Evolutionary conservation across 2,797 vertebrate genomes (phyloP).

Genomic region (Megalops cyprinoides): DNA sequence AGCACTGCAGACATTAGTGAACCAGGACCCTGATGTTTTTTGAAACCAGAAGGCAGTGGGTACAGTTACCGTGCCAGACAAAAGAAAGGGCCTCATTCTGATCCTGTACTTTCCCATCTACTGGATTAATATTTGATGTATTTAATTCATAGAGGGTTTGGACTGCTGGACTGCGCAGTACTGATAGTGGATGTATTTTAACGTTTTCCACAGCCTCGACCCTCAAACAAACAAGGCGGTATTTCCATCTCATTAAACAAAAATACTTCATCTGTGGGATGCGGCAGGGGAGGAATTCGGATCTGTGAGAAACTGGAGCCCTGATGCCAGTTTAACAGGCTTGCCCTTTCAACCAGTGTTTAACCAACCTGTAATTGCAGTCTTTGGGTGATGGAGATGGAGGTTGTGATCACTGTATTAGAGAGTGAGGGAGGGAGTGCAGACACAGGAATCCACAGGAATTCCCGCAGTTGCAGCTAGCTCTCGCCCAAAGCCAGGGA

Average conservation of each 20-base stretch:
- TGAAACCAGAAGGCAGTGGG: background rate
- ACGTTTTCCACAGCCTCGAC: background rate
- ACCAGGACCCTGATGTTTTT: background rate
- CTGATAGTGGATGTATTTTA: background rate
- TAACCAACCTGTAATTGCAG: slow-evolving; percentile 3
- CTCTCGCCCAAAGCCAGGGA: slow-evolving; percentile 11
- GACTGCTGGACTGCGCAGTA: background rate
- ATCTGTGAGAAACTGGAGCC: background rate
- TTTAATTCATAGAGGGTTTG: background rate
- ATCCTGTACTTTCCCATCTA: background rate
- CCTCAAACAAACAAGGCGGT: background rate
- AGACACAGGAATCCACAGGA: slow-evolving; percentile 26
- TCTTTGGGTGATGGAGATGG: background rate
- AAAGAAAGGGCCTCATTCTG: background rate
- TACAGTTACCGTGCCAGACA: background rate
- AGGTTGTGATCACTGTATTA: slow-evolving; percentile 25
- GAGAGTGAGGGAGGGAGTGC: slow-evolving; percentile 32
- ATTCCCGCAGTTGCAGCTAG: slow-evolving; percentile 18
- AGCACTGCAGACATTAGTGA: background rate
- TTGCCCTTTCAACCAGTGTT: background rate
- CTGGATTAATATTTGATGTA: background rate
- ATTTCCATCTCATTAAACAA: slow-evolving; percentile 3
- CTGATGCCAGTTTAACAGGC: slow-evolving; percentile 2
- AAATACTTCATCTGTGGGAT: background rate
- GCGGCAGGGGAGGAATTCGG: background rate